phyloP scores from a whole-genome alignment of 2,888 invertebrate genomes.

The Patella pellucida region DNA sequence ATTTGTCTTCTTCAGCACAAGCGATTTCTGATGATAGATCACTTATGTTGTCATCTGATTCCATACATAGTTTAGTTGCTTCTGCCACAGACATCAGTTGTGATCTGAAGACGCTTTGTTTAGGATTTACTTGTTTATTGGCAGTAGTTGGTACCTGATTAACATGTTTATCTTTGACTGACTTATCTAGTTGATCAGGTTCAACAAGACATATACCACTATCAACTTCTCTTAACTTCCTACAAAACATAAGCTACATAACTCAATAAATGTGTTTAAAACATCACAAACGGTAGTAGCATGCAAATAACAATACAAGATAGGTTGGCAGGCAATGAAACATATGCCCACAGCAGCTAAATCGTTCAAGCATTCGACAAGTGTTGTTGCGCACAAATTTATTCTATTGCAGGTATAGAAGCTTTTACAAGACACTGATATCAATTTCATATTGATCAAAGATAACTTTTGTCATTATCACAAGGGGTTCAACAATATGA shows the following conservation, averaged over 20 bases:
- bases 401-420: too few species aligned
- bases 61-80: neutral
- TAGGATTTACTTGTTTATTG: neutral
- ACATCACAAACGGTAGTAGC: too few species aligned
- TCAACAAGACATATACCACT: neutral
- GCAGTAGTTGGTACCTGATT: neutral
- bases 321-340: too few species aligned
- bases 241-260: neutral
- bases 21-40: neutral
- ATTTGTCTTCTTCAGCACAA: neutral
- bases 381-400: too few species aligned
- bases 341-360: too few species aligned
- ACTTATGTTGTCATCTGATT: conserved; percentile 4
- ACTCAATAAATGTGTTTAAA: too few species aligned
- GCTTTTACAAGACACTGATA: too few species aligned
- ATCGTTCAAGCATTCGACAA: too few species aligned
- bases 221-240: conserved; percentile 1
- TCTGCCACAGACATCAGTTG: neutral
- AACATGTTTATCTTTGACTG: neutral
- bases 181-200: neutral
- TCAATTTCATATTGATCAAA: too few species aligned
- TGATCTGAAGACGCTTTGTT: neutral
- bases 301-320: too few species aligned
- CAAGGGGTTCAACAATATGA: too few species aligned
- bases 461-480: too few species aligned